Base-by-base conservation (phyloP, 2,888 invertebrate species). In the Nephrocerus scutellatus region DNA sequence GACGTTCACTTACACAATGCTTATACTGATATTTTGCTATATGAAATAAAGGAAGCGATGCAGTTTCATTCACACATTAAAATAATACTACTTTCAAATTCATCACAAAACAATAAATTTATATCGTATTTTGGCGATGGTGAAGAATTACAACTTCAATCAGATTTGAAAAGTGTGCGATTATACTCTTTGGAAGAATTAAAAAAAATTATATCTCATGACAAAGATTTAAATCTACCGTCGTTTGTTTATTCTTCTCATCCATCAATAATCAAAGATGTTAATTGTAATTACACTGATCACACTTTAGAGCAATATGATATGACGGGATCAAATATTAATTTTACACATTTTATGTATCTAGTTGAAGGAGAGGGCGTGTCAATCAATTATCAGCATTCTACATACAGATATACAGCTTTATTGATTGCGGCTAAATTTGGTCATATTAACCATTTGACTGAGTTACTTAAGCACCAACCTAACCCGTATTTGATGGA, bases 1-100 rank as follows among this genome's bases (percentile, higher is more conserved):
- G 95, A 96, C 68, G 82, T 93, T 14, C 93, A 96, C 66, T 89
- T 93, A 62, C 75, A 93, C 2, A 90, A 93, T 66, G 79, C 85
- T 56, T 83, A 87, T 62, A 83, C 85, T 44, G 96, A 96, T 70
- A 90, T 95, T 12, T 39, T 95, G 28, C 71, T 96, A 38, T 83
- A 89, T 39, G 84, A 85, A 10, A 67, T 96, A 34, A 75, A 82
- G 24, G 86, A 88, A 56, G 75, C 80, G 4, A 63, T 90, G 25
- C 70, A 74, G 1, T 73, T 77, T 38, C 78, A 76, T 60, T 77
- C 79, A 42, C 75, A 84, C 43, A 71, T 93, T 23, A 82, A 81
- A 57, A 66, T 95, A 0, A 74, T 96, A 31, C 74, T 95, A 36
- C 92, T 95, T 88, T 92, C 92, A 2, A 93, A 93, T 21, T 49